phyloP scores from a whole-genome alignment of 1,140 invertebrate genomes.

The Achroia grisella region DNA sequence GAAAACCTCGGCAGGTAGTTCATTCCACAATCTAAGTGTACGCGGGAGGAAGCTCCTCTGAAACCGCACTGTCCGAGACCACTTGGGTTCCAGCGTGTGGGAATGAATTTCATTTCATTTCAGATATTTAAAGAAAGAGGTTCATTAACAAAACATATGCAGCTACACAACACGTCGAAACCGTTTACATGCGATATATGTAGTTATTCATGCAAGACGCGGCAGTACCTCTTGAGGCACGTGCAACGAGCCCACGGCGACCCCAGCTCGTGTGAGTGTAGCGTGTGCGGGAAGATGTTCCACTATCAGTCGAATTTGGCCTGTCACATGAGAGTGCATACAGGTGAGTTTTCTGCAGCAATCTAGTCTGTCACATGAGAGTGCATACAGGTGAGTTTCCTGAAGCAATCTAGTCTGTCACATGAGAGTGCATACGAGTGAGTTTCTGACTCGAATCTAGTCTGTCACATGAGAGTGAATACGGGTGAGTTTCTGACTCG shows the following conservation, averaged over 20 bases:
- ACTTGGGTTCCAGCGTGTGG: too few relatives aligned
- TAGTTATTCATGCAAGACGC: constrained; percentile 17
- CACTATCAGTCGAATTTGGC: constrained; percentile 69
- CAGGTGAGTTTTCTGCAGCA: constrained; percentile 18
- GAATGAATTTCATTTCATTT: too few relatives aligned
- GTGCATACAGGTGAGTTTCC: constrained; percentile 64
- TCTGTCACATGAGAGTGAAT: constrained; percentile 74
- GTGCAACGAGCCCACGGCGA: constrained; percentile 30
- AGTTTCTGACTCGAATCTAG: constrained; percentile 26
- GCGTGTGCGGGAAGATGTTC: constrained; percentile 77
- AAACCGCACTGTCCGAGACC: too few relatives aligned
- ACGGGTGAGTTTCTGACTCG: constrained; percentile 21
- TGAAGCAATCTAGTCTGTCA: constrained; percentile 53
- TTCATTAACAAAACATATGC: constrained; percentile 10
- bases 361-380: constrained; percentile 68
- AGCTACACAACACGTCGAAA: constrained; percentile 14
- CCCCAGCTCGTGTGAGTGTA: constrained; percentile 79
- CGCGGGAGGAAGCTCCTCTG: too few relatives aligned
- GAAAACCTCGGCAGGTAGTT: too few relatives aligned
- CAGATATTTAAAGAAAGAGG: too few relatives aligned
- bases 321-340: constrained; percentile 74
- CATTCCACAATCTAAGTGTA: too few relatives aligned
- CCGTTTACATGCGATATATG: constrained; percentile 25
- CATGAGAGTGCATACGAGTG: constrained; percentile 70
- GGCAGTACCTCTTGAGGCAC: constrained; percentile 30